Base-by-base conservation (phyloP, 1,140 invertebrate species). In the Drosophila albomicans region DNA sequence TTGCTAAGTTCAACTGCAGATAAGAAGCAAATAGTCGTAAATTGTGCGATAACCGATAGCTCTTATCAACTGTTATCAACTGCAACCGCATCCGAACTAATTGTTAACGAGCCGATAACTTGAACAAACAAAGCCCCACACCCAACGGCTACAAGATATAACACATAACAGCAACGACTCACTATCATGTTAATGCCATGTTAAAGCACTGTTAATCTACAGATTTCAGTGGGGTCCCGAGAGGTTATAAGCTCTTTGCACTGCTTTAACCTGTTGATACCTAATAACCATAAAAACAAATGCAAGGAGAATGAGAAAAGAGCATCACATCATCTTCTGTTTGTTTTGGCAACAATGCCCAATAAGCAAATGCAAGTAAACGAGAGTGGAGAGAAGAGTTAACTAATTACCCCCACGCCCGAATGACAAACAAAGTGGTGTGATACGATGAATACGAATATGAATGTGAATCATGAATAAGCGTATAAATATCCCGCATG, bases 401-500 rank as follows among this genome's bases (percentile, higher is more conserved):
- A 58, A 35, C n/a, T 59, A 46, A 52, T 28, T 66, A 28, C 13
- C 1, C 1, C 13, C 59, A 58, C 62, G 32, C 52, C 52, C 62
- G 58, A 56, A 35, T 35, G 13, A 15, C 13, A 58, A 45, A 15
- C 32, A 25, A 25, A 35, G 16, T 15, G 38, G 5, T 45, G 45
- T 32, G 51, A 56, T 38, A 38, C 35, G 35, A 10, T 56, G 38
- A 64, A 5, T 51, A 5, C 20, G 62, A 49, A 7, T 72, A 7
- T 15, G 41, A 41, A 32, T 65, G 25, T 25, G 20, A 28, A 71
- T 65, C 32, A 54, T 59, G 70, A 73, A 54, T 73, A 73, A 73
- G 48, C 56, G 11, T 8, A 52, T 13, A 30, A 59, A 49, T 38
- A 51, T 28, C 15, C 46, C 32, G 32, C 67, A 54, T 71, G 59